Evolutionary conservation across 2,797 vertebrate species (phyloP), one percentile per base, ranked within the genome.

Genomic region (Lacerta viridis): DNA sequence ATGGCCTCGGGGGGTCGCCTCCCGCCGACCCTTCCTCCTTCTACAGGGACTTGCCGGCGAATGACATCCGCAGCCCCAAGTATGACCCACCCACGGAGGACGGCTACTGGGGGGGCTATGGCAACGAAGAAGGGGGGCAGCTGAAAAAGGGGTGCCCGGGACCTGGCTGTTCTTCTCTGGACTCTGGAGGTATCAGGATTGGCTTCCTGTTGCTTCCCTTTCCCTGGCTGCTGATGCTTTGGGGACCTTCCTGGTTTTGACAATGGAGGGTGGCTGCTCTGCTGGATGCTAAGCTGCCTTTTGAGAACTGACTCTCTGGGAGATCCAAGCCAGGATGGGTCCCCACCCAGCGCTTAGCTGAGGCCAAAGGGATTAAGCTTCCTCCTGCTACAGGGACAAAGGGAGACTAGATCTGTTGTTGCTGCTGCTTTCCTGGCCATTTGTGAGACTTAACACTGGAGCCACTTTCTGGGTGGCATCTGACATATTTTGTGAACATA

Each of bases 51-150:
- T 95, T 96, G 90, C 97, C 96, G 2, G 94, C 95, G 76, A 96
- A 95, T 71, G 96, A 95, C 93, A 88, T 93, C 68, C 92, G 91
- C 87, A 93, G 3, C 85, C 91, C 90, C 92, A 92, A 92, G 94
- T 87, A 94, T 33, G 95, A 95, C 91, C 91, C 94, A n/a, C 96
- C 96, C 87, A 96, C 96, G 1, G 95, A 96, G 81, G 98, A 98
- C 96, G 98, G 98, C 94, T 98, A 98, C 96, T 98, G 98, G 98
- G 96, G 96, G 85, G 98, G 98, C 93, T 98, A 98, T 23, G 98
- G 97, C 71, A 98, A 97, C 3, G 98, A 98, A 95, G 98, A 98
- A 92, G 94, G 86, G 29, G 93, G 85, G 9, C 97, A 94, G 0
- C 93, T 93, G 59, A 95, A 95, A 91, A 94, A 95, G 88, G 92